Base-by-base conservation (phyloP, 2,797 vertebrate species). In the Emys orbicularis region DNA sequence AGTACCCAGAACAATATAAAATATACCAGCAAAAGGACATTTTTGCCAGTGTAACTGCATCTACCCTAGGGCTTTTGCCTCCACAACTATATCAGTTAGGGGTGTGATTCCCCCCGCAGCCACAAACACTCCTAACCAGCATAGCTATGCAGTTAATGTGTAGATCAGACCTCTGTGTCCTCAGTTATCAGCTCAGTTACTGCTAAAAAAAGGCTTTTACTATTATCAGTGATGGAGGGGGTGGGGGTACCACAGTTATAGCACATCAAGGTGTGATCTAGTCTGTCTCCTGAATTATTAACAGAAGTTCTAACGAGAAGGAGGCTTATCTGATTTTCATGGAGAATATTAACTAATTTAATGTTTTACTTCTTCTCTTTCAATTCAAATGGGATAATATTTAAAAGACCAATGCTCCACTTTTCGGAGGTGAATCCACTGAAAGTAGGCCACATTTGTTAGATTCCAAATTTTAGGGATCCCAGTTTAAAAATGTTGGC, bases 391-490 rank as follows among this genome's bases (percentile, higher is more conserved):
- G n/a, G 37, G 37, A 74, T 41, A 74, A 74, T 12, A 81, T 76
- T 72, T 87, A 54, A 87, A 85, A 2, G 0, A 0, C 2, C 13
- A 56, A 72, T 87, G 77, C 0, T 1, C 65, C 1, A 23, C 56
- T 29, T 59, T 12, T 52, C 18, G 0, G 0, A 57, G 44, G 59
- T 57, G 19, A 4, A 2, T 44, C 23, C 7, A 9, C 77, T 79
- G 27, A 8, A 49, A 57, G 0, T 0, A 76, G 7, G 29, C 41
- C 89, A 5, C 77, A 6, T 0, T 11, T 81, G 89, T 2, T 11
- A 86, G 2, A 25, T 52, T 81, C 1, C 52, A 88, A 72, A 1
- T 3, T 2, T 5, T 44, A 59, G 57, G 10, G 37, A 59, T 61
- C 2, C 31, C 7, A 31, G 37, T 90, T 49, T 93, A 29, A 93